Percentiles rank a stretch among this genome's conserved stretches.
Evolutionary conservation across 37 sponge, comb jelly and placozoan genomes (phyloP).

Genomic region (Haliclona indistincta): DNA sequence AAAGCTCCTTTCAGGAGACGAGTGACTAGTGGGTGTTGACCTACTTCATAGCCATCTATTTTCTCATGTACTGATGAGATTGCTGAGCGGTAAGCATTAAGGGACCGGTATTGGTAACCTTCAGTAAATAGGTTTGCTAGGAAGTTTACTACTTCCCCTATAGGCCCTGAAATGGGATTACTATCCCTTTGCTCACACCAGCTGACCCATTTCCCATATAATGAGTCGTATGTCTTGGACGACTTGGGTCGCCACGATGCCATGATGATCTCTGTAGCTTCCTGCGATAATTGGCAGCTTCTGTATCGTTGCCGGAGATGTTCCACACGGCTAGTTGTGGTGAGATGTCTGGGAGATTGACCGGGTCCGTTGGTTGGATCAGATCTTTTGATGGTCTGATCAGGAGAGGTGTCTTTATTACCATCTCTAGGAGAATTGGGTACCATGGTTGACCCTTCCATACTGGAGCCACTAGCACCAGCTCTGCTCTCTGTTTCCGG

Average conservation of each 20-base stretch:
- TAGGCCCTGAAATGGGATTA: constrained; percentile 50
- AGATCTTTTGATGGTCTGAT: not conserved
- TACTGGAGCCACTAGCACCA: constrained; percentile 40
- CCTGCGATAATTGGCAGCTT: constrained; percentile 15
- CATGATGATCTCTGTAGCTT: constrained; percentile 34
- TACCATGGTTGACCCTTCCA: constrained; percentile 48
- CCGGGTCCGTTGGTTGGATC: constrained; percentile 21
- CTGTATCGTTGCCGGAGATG: constrained; percentile 52
- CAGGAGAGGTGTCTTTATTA: constrained; percentile 16
- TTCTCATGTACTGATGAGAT: no score
- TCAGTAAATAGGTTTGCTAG: constrained; percentile 34
- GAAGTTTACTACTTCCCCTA: no score
- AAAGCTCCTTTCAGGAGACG: constrained; percentile 46
- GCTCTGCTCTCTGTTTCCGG: not conserved
- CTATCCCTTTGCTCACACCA: constrained; percentile 33
- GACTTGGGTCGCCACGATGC: constrained; percentile 47
- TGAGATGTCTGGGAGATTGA: constrained; percentile 8
- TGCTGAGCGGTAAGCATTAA: no score
- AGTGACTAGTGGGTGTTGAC: constrained; percentile 64
- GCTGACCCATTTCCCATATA: constrained; percentile 38
- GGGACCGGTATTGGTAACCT: constrained; percentile 49
- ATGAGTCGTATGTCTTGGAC: constrained; percentile 19
- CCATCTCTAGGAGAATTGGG: constrained; percentile 28
- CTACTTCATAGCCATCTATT: constrained; percentile 30
- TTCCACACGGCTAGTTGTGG: constrained; percentile 41